Conservation (phyloP, 37 sponge, comb jelly and placozoan species). For the Theonella swinhoei region DNA sequence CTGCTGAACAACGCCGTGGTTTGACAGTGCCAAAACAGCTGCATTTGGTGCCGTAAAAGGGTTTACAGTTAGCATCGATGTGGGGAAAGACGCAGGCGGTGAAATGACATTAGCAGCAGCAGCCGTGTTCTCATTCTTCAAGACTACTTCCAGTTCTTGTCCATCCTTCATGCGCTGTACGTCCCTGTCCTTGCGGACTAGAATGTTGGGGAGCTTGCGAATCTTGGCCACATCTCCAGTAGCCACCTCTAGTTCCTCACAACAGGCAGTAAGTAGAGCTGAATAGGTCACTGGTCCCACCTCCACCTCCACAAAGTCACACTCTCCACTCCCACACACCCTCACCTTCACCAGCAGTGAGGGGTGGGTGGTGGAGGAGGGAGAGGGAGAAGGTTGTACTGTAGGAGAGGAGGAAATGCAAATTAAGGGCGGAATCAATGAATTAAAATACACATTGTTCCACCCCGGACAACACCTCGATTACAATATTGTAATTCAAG, state of each 20-base stretch:
- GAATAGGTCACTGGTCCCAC: slow-evolving; percentile 42
- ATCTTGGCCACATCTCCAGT: slow-evolving; percentile 61
- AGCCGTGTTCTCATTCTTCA: slow-evolving; percentile 7
- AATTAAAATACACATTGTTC: too few species aligned
- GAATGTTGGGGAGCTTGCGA: slow-evolving; percentile 87
- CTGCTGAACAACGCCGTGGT: background rate
- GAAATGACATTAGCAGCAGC: background rate
- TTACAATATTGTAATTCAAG: too few species aligned
- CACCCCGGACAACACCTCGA: too few species aligned
- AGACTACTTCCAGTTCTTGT: slow-evolving; percentile 83
- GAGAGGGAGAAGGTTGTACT: background rate
- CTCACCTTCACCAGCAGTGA: slow-evolving; percentile 66
- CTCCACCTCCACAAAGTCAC: slow-evolving; percentile 86
- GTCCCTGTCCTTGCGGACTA: slow-evolving; percentile 84
- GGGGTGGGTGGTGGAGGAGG: background rate
- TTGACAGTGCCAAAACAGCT: background rate
- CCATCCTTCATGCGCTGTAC: slow-evolving; percentile 66
- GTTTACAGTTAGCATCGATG: background rate
- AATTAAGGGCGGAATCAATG: background rate
- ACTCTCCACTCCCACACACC: slow-evolving; percentile 58
- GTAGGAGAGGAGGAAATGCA: slow-evolving; percentile 8
- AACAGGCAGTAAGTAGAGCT: slow-evolving; percentile 45
- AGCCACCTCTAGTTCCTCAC: slow-evolving; percentile 68
- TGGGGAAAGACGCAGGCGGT: background rate
- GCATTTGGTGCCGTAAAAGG: background rate